These are phyloP conservation scores for Parazoanthus swiftii DNA, from an alignment of 92 coral and sea anemone genomes.

Conservation along the genomic window DNA sequence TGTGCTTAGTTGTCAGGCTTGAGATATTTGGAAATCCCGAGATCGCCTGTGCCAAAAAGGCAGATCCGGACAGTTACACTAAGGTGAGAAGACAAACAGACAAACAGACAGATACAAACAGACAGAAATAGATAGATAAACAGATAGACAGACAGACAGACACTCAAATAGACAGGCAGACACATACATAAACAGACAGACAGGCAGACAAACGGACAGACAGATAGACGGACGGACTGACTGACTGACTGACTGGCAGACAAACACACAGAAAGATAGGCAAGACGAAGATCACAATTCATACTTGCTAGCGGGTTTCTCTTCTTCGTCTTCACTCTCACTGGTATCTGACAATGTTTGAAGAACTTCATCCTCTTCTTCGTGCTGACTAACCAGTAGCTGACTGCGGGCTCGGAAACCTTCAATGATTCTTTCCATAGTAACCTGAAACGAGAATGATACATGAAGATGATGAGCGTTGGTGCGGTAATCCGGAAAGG, in stretches of 20 bases:
- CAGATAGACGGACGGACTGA: background rate
- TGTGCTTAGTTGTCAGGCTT: background rate
- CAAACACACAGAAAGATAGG: background rate
- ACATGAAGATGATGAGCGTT: background rate
- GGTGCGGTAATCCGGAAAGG: background rate
- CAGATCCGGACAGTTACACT: background rate
- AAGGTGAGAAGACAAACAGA: background rate
- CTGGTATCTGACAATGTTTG: slow-evolving; percentile 88
- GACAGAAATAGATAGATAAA: no score
- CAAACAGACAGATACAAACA: background rate
- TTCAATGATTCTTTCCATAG: slow-evolving; percentile 81
- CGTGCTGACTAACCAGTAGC: slow-evolving; percentile 84
- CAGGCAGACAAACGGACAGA: background rate
- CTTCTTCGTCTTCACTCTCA: slow-evolving; percentile 88
- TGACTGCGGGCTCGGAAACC: slow-evolving; percentile 98
- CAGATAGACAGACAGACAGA: background rate
- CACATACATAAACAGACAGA: background rate
- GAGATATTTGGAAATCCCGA: background rate
- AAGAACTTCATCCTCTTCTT: slow-evolving; percentile 90
- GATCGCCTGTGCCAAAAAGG: background rate
- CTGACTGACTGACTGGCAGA: background rate
- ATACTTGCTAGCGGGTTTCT: slow-evolving; percentile 63
- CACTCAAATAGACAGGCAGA: background rate
- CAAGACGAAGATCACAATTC: background rate
- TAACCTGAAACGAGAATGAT: slow-evolving; percentile 43